Evolutionary conservation across 2,797 vertebrate species (phyloP), one percentile per base, ranked within the genome.

Genomic region (Spea hammondii): DNA sequence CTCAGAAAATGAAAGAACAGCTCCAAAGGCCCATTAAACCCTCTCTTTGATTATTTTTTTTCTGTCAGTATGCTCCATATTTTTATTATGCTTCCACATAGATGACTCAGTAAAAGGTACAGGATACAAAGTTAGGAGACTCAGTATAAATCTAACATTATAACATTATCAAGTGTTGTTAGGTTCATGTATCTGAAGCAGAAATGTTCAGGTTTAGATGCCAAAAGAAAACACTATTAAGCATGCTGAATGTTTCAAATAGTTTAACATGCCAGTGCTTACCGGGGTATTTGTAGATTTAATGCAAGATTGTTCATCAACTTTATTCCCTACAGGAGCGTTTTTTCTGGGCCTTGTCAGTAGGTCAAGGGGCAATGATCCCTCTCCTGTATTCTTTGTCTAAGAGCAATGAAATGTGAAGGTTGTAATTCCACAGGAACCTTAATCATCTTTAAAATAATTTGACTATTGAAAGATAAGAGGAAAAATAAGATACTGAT

Each of bases 351-450:
- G 6, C 17, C 55, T 55, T 53, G 55, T 51, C 8, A 51, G 48
- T 4, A 70, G 55, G 55, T 62, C 47, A 77, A 69, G 6, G 55
- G 51, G 32, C 66, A 77, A 17, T 72, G 14, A 8, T 70, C n/a
- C 14, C 14, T 68, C n/a, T 65, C 4, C 46, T 75, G 44, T 14
- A 60, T 66, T 48, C 60, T 51, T 57, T 67, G 53, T 57, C 45
- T 68, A n/a, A 59, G 65, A n/a, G 60, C 62, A 70, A 60, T 13
- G 5, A 71, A 53, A 51, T 69, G 67, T 69, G 14, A 69, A 70
- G 5, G 6, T 4, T 65, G 64, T 70, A 44, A 54, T 45, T 69
- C n/a, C 6, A 32, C n/a, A 6, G 9, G n/a, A 32, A 12, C n/a
- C 49, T 4, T 44, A 60, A 70, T 50, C 17, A 62, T 2, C n/a